Evolutionary conservation across 2,797 vertebrate species (phyloP).

Genomic region (Enteromius viviparus): DNA sequence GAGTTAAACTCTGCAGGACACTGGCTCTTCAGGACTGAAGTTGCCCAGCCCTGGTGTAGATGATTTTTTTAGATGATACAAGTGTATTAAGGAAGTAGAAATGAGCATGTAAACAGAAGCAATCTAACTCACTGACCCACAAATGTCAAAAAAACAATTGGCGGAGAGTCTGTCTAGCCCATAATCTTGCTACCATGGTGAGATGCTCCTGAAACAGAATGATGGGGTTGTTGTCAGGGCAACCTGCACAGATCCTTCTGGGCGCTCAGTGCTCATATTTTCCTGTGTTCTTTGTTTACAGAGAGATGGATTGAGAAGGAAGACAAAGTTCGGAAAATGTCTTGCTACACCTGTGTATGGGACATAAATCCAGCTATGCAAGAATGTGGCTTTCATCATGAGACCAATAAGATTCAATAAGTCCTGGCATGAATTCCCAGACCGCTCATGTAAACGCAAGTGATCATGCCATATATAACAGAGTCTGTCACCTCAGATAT

Average conservation of each 20-base stretch:
- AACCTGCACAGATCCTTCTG: slow-evolving; percentile 9
- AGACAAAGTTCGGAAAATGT: slow-evolving; percentile 6
- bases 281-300: slow-evolving; percentile 29
- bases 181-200: slow-evolving; percentile 1
- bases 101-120: background rate
- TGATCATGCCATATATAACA: background rate
- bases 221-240: slow-evolving; percentile 42
- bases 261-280: background rate
- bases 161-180: background rate
- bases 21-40: too few species aligned
- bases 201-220: slow-evolving; percentile 7
- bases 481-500: slow-evolving; percentile 4
- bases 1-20: too few species aligned
- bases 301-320: slow-evolving; percentile 15
- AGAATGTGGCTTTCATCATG: background rate
- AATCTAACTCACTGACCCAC: background rate
- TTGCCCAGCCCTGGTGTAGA: too few species aligned
- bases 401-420: background rate
- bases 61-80: too few species aligned
- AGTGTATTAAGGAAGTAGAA: background rate
- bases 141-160: background rate
- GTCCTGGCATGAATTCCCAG: slow-evolving; percentile 11
- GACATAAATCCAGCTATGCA: slow-evolving; percentile 15
- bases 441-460: background rate
- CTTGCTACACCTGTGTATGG: slow-evolving; percentile 8